Evolutionary conservation across 2,113 vertebrate genomes (phyloP).

Genomic region (Lepus americanus): DNA sequence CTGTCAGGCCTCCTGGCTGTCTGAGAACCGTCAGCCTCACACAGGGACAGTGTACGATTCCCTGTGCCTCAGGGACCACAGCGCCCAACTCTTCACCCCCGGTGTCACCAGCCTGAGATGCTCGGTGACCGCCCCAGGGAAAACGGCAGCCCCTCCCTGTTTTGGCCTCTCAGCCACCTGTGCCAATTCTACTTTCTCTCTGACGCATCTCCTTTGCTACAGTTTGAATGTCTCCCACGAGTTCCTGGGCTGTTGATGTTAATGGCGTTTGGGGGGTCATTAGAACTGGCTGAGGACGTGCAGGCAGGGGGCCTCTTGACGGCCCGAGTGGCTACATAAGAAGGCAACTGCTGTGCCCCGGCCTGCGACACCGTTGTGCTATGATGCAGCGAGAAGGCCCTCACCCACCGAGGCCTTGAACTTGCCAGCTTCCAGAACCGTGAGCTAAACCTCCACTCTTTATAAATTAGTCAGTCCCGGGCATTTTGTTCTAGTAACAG

Average conservation of each 20-base stretch:
- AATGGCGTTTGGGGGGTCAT: not conserved
- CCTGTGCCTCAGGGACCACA: no score
- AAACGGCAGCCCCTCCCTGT: not conserved
- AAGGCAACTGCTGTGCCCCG: not conserved
- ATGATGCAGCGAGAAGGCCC: not conserved
- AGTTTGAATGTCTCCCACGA: not conserved
- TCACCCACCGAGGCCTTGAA: no score
- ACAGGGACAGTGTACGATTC: not conserved
- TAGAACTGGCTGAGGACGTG: not conserved
- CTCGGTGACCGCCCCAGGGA: not conserved
- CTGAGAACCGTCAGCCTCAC: not conserved
- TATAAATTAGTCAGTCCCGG: not conserved
- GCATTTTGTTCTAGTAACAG: not conserved
- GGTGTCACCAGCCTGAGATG: not conserved
- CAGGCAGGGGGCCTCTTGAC: no score
- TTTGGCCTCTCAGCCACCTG: not conserved
- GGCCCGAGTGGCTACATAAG: not conserved
- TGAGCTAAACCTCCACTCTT: not conserved
- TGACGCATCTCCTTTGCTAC: not conserved
- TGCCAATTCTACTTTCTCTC: not conserved
- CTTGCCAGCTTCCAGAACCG: not conserved
- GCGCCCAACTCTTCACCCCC: not conserved
- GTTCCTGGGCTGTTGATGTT: not conserved
- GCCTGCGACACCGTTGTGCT: not conserved
- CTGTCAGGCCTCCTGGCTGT: not conserved